Conservation (phyloP, 2,113 vertebrate genomes). For the Crotalus helleri region DNA sequence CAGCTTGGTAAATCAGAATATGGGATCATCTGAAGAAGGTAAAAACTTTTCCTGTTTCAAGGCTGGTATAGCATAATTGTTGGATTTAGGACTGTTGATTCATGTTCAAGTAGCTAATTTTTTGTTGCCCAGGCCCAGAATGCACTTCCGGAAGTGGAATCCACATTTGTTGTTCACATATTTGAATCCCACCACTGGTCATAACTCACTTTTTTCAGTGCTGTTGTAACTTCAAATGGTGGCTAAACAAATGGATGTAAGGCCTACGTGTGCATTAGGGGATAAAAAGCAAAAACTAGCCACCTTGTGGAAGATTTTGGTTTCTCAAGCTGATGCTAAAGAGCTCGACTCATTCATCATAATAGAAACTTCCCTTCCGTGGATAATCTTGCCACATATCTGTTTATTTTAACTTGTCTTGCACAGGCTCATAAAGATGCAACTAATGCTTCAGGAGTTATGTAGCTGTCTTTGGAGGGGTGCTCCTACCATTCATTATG, state of each 20-base stretch:
- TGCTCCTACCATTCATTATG: not conserved
- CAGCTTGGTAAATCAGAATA: not conserved
- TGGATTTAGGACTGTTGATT: not conserved
- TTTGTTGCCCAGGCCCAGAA: no score
- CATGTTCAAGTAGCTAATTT: not conserved
- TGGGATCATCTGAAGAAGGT: not conserved
- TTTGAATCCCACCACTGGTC: no score
- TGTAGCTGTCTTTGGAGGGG: not conserved
- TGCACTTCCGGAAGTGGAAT: no score
- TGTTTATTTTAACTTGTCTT: not conserved
- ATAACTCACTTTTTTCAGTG: not conserved
- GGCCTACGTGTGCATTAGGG: not conserved
- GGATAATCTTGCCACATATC: not conserved
- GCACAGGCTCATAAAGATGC: not conserved
- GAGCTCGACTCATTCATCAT: not conserved
- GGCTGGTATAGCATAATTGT: not conserved
- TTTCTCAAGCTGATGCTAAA: not conserved
- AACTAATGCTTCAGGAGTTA: not conserved
- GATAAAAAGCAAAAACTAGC: not conserved
- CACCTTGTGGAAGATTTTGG: not conserved
- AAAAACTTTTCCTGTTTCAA: not conserved
- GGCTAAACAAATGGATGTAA: not conserved
- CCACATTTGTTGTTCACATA: no score
- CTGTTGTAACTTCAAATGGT: not conserved
- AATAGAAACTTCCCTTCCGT: not conserved